phyloP scores from a whole-genome alignment of 2,888 invertebrate genomes.

The Callosobruchus maculatus region DNA sequence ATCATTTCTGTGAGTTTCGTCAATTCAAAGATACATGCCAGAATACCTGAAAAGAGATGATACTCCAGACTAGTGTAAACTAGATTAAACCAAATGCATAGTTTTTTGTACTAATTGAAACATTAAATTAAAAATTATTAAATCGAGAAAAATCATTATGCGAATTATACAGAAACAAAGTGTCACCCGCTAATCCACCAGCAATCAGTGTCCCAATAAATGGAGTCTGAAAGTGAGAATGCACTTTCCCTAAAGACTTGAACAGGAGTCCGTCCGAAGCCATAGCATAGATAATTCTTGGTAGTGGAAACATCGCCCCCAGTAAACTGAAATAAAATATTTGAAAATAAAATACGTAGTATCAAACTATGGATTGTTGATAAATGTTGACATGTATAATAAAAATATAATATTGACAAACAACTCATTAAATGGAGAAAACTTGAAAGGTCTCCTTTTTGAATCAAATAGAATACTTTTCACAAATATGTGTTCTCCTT shows the following conservation, averaged over 20 bases:
- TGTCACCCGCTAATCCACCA: conserved; percentile 64
- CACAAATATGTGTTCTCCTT: no score
- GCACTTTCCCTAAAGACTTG: conserved; percentile 66
- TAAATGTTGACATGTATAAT: not conserved
- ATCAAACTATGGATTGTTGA: not conserved
- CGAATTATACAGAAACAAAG: no score
- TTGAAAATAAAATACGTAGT: no score
- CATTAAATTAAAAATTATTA: no score
- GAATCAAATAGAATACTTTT: no score
- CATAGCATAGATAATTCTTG: conserved; percentile 84
- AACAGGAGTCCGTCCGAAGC: conserved; percentile 79
- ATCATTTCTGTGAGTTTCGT: conserved; percentile 84
- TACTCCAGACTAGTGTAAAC: no score
- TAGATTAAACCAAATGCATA: no score
- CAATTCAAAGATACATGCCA: conserved; percentile 81
- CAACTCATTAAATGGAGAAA: no score
- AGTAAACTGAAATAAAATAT: conserved; percentile 61
- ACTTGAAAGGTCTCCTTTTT: no score
- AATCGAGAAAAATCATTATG: no score
- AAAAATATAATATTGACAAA: no score
- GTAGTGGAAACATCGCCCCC: conserved; percentile 78
- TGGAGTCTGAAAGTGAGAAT: conserved; percentile 68
- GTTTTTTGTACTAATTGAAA: no score
- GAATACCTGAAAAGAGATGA: conserved; percentile 60
- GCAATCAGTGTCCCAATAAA: conserved; percentile 69